Evolutionary conservation across 2,888 invertebrate genomes (phyloP).

Genomic region (Epirrhoe tristata): DNA sequence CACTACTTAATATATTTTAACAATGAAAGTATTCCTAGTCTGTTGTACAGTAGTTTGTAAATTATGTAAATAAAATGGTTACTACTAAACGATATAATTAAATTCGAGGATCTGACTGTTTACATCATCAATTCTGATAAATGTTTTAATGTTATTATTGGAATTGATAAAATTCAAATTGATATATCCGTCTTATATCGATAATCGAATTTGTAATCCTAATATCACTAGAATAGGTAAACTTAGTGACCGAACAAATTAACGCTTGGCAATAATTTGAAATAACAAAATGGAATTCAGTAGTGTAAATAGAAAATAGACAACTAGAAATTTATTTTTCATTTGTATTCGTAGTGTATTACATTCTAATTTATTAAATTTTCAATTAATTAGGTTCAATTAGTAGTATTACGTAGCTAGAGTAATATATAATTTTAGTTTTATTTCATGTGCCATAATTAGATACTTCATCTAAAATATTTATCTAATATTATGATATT

Average conservation of each 20-base stretch:
- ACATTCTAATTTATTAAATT: slow-evolving; percentile 31
- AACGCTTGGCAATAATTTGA: slow-evolving; percentile 83
- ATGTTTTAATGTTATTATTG: slow-evolving; percentile 71
- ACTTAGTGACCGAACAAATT: slow-evolving; percentile 64
- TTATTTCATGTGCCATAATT: slow-evolving; percentile 79
- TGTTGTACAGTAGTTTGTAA: slow-evolving; percentile 69
- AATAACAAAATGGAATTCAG: slow-evolving; percentile 54
- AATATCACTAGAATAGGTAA: slow-evolving; percentile 80
- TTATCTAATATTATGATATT: slow-evolving; percentile 46
- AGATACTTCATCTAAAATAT: slow-evolving; percentile 62
- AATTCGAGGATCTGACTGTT: slow-evolving; percentile 50
- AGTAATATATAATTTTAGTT: slow-evolving; percentile 52
- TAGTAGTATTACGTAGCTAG: slow-evolving; percentile 40
- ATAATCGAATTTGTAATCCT: slow-evolving; percentile 81
- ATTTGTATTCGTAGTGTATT: slow-evolving; percentile 24
- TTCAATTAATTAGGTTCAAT: slow-evolving; percentile 39
- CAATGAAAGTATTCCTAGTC: slow-evolving; percentile 74
- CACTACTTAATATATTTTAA: slow-evolving; percentile 50
- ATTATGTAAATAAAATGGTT: slow-evolving; percentile 67
- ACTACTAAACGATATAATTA: slow-evolving; percentile 47
- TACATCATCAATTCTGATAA: slow-evolving; percentile 63
- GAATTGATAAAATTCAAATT: slow-evolving; percentile 78
- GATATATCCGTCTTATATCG: slow-evolving; percentile 81
- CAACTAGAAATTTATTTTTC: slow-evolving; percentile 1
- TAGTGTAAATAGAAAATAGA: slow-evolving; percentile 48